These are phyloP conservation scores for Acanthisitta chloris DNA, from an alignment of 2,113 vertebrate species.

Conservation along the genomic window DNA sequence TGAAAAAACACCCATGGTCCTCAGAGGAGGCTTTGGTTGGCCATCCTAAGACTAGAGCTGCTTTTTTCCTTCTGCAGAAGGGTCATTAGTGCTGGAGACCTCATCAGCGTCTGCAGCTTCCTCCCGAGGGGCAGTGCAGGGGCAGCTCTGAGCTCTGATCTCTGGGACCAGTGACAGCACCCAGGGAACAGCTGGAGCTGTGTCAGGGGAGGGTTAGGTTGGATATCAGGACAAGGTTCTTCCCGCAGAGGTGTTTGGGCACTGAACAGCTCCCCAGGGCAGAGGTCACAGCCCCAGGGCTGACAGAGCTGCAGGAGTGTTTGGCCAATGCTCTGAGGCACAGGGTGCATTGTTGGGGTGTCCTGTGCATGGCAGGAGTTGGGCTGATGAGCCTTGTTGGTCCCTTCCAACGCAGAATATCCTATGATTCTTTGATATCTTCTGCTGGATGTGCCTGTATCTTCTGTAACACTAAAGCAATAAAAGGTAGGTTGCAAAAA, in stretches of 20 bases:
- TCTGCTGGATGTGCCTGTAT: background rate
- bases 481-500: background rate
- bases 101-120: background rate
- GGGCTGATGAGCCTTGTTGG: rapidly evolving
- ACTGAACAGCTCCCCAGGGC: background rate
- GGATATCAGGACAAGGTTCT: background rate
- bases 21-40: background rate
- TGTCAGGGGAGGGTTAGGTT: background rate
- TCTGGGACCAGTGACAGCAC: rapidly evolving
- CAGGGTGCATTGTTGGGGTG: background rate
- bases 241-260: background rate
- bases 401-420: background rate
- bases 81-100: background rate
- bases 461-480: background rate
- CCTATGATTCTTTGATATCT: background rate
- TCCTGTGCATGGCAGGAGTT: background rate
- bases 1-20: background rate
- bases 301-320: background rate
- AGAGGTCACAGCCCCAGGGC: background rate
- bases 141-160: rapidly evolving
- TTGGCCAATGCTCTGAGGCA: background rate
- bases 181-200: background rate
- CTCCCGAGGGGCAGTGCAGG: rapidly evolving
- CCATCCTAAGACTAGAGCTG: background rate
- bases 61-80: background rate